Evolutionary conservation across 2,888 invertebrate genomes (phyloP), one percentile per base, ranked within the genome.

Genomic region (Hirtodrosophila duncani): DNA sequence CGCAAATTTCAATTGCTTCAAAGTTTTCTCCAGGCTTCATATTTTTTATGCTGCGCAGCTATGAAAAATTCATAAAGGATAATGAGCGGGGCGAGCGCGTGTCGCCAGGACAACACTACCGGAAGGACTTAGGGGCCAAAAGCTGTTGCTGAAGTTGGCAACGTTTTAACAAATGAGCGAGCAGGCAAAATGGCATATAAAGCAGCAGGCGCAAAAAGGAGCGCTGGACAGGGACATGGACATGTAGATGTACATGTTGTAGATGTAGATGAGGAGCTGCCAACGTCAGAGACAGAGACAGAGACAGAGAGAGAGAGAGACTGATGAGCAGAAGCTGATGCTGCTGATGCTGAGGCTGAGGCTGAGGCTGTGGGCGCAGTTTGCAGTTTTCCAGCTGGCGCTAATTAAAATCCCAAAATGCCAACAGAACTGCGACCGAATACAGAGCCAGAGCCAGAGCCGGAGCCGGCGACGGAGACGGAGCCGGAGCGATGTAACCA

Each of bases 11-110:
- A 81, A 81, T 74, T 78, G 74, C 60, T 57, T n/a, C 33, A 20
- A 59, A 56, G 33, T 55, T 55, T 46, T 58, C 27, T 57, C 48
- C 44, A 42, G 34, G 37, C 46, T 55, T 20, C 13, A 9, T 18
- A 14, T 9, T 2, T 26, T 10, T 23, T 23, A 34, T 33, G 38
- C 37, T 37, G 42, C 48, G 51, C 81, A 81, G 70, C 41, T 74
- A 84, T 83, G 74, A 83, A 84, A 84, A 82, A 84, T 83, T 83
- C 82, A 84, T 83, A 78, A 71, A 81, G 83, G 67, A 82, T 82
- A 83, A 83, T 83, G 82, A 83, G 83, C 82, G 83, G n/a, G n/a
- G 75, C 63, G 67, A 71, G 74, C 67, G 69, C 77, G 67, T 79
- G 81, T 82, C 83, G 38, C 41, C 43, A 26, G 39, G 68, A 44